A percentile compares a stretch with the other conserved stretches of the same genome.
These are phyloP conservation scores for Sialis lutaria DNA, from an alignment of 2,888 invertebrate species.

Conservation along the genomic window DNA sequence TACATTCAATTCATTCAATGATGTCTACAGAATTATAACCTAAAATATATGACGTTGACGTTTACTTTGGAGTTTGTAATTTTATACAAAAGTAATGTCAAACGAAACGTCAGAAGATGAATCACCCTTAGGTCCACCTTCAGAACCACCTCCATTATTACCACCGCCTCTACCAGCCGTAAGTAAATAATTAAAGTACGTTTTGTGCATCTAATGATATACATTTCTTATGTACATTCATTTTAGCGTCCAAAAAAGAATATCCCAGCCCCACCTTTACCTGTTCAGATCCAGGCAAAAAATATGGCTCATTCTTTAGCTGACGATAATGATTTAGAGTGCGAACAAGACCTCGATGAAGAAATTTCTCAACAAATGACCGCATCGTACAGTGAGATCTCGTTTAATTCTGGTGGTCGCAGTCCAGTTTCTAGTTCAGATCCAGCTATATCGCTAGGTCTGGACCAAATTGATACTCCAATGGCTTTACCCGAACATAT, in stretches of 20 bases:
- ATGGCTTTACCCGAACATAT: slow-evolving; percentile 18
- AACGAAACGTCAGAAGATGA: background rate
- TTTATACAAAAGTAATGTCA: background rate
- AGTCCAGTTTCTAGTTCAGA: slow-evolving; percentile 26
- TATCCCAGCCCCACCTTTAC: background rate
- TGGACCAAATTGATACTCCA: slow-evolving; percentile 18
- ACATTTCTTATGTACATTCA: background rate
- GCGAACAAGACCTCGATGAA: slow-evolving; percentile 26
- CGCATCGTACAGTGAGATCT: slow-evolving; percentile 63
- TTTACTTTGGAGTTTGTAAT: no score
- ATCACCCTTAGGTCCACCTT: slow-evolving; percentile 16
- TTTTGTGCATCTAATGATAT: background rate
- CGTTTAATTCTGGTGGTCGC: slow-evolving; percentile 48
- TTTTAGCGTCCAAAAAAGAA: background rate
- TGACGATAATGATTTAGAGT: slow-evolving; percentile 8
- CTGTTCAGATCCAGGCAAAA: background rate
- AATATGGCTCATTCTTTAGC: slow-evolving; percentile 9
- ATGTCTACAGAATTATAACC: no score
- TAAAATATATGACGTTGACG: no score
- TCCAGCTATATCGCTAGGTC: slow-evolving; percentile 18
- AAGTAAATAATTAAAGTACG: slow-evolving; percentile 7
- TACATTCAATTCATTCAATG: no score
- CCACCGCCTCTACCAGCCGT: slow-evolving; percentile 20
- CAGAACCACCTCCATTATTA: slow-evolving; percentile 17
- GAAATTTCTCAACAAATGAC: slow-evolving; percentile 52